Evolutionary conservation across 1,140 invertebrate genomes (phyloP), one percentile per base, ranked within the genome.

Genomic region (Dermatophagoides farinae): DNA sequence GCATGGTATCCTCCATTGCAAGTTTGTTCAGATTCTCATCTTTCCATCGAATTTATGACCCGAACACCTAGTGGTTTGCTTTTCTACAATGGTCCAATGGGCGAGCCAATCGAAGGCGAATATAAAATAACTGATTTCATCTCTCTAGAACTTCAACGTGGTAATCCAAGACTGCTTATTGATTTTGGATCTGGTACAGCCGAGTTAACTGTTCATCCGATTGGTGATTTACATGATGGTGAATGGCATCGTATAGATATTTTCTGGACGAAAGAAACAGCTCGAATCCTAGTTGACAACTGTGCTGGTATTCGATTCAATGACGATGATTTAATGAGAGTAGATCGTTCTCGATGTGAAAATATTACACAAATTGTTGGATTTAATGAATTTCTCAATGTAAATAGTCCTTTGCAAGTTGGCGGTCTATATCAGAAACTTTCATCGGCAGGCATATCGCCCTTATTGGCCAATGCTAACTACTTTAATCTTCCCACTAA

Each of bases 171-270:
- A 61, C 72, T 97, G 1, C 76, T 93, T 0, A 82, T 97, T 58
- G 88, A 97, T 73, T 95, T 96, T 73, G 93, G 93, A 4, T 90
- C 89, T 0, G 91, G 91, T 52, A 90, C 86, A 0, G 72, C 93
- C 61, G 87, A 91, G 70, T 72, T 97, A 12, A 78, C 83, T 69
- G 82, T 97, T 0, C 86, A 89, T 74, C 86, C 86, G 0, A 84
- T 85, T 66, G 82, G 83, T 67, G 81, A 80, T 0, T 71, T 97
- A 41, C 86, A 88, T 70, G 89, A 96, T 71, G 89, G 90, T 1
- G 86, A 89, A 70, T 97, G 92, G 92, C 92, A 97, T 73, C 77
- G 86, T 62, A 75, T 97, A 52, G 91, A 97, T 72, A 80, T 97
- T 59, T 93, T 92, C 70, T 92, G 90, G 85, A 83, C 88, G 67